phyloP scores from a whole-genome alignment of 2,888 invertebrate species.

The Caenorhabditis afra region DNA sequence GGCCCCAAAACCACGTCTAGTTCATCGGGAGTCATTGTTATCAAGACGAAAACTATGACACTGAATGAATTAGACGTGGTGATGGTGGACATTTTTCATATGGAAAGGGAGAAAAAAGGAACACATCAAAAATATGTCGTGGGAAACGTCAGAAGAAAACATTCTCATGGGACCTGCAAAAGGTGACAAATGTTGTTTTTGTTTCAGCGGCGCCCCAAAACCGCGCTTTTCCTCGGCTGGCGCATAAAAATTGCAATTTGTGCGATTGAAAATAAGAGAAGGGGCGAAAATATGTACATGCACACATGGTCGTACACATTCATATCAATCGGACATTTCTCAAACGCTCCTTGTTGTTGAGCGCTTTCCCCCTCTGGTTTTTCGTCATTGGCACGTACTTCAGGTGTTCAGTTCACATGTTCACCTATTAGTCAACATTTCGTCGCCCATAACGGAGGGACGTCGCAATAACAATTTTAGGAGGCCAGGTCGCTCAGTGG shows the following conservation, averaged over 20 bases:
- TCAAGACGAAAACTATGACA: too few species aligned
- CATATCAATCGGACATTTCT: not conserved
- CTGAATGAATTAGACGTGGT: too few species aligned
- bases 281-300: not conserved
- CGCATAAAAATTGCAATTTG: conserved; percentile 37
- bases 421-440: conserved; percentile 12
- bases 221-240: too few species aligned
- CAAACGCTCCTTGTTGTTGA: too few species aligned
- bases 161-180: conserved; percentile 24
- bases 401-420: conserved; percentile 8
- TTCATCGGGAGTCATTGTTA: too few species aligned
- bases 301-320: too few species aligned
- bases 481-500: not conserved
- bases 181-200: conserved; percentile 48
- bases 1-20: too few species aligned
- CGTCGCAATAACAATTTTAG: too few species aligned
- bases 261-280: conserved; percentile 19
- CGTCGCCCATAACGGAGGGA: too few species aligned
- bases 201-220: conserved; percentile 8
- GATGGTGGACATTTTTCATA: too few species aligned
- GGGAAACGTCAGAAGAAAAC: not conserved
- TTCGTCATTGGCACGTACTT: not conserved
- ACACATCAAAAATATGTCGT: too few species aligned
- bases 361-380: conserved; percentile 2
- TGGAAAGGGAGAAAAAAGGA: too few species aligned